phyloP scores from a whole-genome alignment of 1,140 invertebrate species.

The Lepidurus packardi region DNA sequence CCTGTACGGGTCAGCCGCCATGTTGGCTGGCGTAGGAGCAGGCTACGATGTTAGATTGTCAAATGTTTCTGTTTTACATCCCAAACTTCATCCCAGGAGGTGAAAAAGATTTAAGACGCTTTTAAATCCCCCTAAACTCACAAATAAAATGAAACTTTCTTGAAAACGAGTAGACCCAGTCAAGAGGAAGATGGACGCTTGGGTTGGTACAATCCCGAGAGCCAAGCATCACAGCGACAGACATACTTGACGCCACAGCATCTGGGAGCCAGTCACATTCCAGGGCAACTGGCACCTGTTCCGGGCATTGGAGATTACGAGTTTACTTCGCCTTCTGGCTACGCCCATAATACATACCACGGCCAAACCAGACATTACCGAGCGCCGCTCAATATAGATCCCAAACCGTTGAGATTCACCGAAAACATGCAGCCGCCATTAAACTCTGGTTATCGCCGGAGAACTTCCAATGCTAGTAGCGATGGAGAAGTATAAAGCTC shows the following conservation, averaged over 20 bases:
- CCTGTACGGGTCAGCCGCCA: constrained; percentile 82
- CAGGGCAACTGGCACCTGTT: constrained; percentile 29
- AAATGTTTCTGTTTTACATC: constrained; percentile 75
- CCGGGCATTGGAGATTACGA: constrained; percentile 49
- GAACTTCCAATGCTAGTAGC: constrained; percentile 58
- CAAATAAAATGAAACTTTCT: background rate
- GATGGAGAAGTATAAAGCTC: constrained; percentile 48
- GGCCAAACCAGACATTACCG: constrained; percentile 71
- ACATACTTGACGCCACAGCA: background rate
- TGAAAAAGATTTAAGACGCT: background rate
- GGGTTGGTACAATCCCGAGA: background rate
- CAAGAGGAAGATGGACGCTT: constrained; percentile 25
- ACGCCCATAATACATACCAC: constrained; percentile 84
- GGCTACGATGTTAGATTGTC: constrained; percentile 85
- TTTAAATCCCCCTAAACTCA: background rate
- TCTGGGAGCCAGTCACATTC: background rate
- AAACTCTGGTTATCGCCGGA: constrained; percentile 48
- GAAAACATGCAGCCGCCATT: constrained; percentile 45
- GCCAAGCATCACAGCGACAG: background rate
- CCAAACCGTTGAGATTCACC: constrained; percentile 64
- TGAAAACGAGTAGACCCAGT: constrained; percentile 14
- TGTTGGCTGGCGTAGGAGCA: constrained; percentile 78
- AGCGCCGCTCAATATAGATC: constrained; percentile 52
- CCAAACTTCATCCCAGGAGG: constrained; percentile 57
- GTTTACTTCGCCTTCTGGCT: constrained; percentile 54